Base-by-base conservation (phyloP, 2,888 invertebrate genomes). In the Acanthosepion esculentum region DNA sequence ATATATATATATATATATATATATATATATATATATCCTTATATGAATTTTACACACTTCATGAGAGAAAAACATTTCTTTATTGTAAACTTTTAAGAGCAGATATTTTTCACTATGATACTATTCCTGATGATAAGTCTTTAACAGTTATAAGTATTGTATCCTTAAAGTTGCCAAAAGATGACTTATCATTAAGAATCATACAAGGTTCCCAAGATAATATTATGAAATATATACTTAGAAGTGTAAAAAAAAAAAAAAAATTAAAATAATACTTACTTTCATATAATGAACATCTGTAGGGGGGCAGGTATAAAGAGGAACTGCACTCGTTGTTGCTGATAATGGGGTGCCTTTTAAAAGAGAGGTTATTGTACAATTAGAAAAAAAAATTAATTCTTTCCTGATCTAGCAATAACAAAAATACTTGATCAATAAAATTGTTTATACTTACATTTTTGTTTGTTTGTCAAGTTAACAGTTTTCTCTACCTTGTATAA, bases 401-500 rank as follows among this genome's bases (percentile, higher is more conserved):
- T 3, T 78, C n/a, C n/a, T 29, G 78, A n/a, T 29, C n/a, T n/a
- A 78, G 7, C n/a, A 78, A 78, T 33, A 78, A n/a, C 78, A n/a
- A 78, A 78, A n/a, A 78, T 78, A 33, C 10, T 12, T 4, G 3
- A n/a, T 59, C 23, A 59, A 7, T 59, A 78, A 78, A 33, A 78
- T 33, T 15, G n/a, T 33, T 78, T 78, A n/a, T 91, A 94, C 94
- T 94, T 94, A 94, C 94, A 29, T 48, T 48, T 78, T 12, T 48
- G 33, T n/a, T 50, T 91, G 48, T 48, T 64, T 20, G 48, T 29
- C 48, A 94, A 91, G 53, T 48, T 91, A 41, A 55, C 41, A 55
- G 91, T 94, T 50, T 98, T 98, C 98, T 99, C 98, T 18, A 97
- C 96, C 95, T 97, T 97, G 97, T 99, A 99, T 94, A 99, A 98